Evolutionary conservation across 2,797 vertebrate genomes (phyloP).

Genomic region (Columba guinea): DNA sequence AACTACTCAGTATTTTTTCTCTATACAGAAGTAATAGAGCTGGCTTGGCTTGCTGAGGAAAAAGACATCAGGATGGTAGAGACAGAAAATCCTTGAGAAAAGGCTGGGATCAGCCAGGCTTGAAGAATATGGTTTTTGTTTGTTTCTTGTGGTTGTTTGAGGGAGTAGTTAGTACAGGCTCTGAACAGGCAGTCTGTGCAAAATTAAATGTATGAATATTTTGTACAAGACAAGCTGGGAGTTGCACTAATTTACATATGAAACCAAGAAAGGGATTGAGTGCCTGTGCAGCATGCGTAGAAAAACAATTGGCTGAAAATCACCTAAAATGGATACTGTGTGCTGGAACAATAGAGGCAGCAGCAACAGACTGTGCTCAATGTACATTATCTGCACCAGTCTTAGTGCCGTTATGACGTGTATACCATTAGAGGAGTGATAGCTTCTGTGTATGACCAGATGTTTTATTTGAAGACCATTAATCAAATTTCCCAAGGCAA

Average conservation of each 20-base stretch:
- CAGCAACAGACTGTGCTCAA: not conserved
- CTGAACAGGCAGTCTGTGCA: not conserved
- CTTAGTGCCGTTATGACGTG: not conserved
- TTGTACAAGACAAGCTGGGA: not conserved
- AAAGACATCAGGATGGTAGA: not conserved
- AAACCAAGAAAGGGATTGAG: not conserved
- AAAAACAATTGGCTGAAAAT: not conserved
- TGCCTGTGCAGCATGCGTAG: not conserved
- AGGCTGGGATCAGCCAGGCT: not conserved
- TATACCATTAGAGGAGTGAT: not conserved
- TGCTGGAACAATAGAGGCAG: not conserved
- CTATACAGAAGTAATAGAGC: not conserved
- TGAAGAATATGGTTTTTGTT: not conserved
- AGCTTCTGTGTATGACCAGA: constrained; percentile 23
- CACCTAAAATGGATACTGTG: not conserved
- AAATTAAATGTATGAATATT: not conserved
- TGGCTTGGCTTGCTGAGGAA: not conserved
- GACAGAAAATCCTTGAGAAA: not conserved
- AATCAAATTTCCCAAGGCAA: constrained; percentile 52
- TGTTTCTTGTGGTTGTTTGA: not conserved
- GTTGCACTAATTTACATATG: not conserved
- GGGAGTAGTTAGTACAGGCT: not conserved
- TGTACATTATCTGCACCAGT: not conserved
- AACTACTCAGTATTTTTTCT: not conserved
- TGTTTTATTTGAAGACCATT: constrained; percentile 23